Conservation (phyloP, 2,113 vertebrate species). For the Sarotherodon lohbergeri region DNA sequence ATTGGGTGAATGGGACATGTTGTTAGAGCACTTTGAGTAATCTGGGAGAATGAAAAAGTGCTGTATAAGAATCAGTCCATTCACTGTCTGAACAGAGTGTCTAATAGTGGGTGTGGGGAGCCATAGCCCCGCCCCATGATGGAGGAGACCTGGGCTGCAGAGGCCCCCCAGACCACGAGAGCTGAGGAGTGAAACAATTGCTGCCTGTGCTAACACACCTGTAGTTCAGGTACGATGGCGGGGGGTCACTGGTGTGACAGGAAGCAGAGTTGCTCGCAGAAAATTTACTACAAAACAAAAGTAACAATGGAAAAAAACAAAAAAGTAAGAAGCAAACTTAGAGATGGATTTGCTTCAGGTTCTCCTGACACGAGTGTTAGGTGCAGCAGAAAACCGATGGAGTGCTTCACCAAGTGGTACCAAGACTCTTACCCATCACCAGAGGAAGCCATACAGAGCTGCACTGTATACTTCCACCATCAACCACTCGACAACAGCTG, state of each 20-base stretch:
- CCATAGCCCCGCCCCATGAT: not conserved
- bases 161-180: not conserved
- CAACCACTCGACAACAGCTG: not conserved
- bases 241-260: not conserved
- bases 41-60: fast-evolving
- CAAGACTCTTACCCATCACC: not conserved
- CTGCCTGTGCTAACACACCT: not conserved
- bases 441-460: not conserved
- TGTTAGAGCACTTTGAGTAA: not conserved
- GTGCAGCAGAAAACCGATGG: not conserved
- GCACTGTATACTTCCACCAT: not conserved
- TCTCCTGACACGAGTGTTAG: not conserved
- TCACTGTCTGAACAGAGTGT: not conserved
- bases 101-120: not conserved
- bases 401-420: not conserved
- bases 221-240: not conserved
- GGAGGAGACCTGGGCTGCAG: not conserved
- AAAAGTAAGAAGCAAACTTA: not conserved
- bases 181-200: not conserved
- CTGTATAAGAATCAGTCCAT: not conserved
- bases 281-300: not conserved
- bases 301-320: not conserved
- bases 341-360: not conserved
- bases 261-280: not conserved
- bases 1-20: not conserved